Base-by-base conservation (phyloP, 2,797 vertebrate species). In the Etheostoma nigrum region DNA sequence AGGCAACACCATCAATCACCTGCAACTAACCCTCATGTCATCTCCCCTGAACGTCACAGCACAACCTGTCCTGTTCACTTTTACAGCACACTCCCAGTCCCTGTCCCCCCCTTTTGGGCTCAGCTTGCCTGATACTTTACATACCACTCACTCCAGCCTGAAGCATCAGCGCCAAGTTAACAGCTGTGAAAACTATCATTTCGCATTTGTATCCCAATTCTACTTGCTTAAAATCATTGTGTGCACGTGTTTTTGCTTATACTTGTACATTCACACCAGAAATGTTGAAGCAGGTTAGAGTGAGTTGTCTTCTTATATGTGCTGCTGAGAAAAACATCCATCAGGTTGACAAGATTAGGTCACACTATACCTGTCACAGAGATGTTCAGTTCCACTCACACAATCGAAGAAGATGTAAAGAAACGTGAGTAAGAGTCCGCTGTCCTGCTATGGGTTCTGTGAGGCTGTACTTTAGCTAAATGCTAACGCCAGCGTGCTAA, bases 141-240 rank as follows among this genome's bases (percentile, higher is more conserved):
- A 68, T 54, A 79, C 49, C 53, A 64, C 52, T 54, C 60, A 21
- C 55, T 77, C 42, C 74, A 58, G 76, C 58, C 53, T 33, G 5
- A 67, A 84, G 80, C 60, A 36, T 64, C 40, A n/a, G 51, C 6
- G 79, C 83, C 88, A 88, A 88, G 76, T 55, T 64, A 59, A 74
- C 90, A 91, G 91, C 90, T 91, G 86, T 79, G 81, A 88, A 93
- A 92, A 87, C 78, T 84, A 71, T 86, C 63, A 36, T 64, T 86
- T 85, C 61, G 69, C 72, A 59, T 89, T 72, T 73, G 74, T 77
- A 83, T 83, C 69, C 79, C 69, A 75, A 59, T 71, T 75, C 27
- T 63, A 10, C 23, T 1, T 59, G 1, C 44, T 73, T 59, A 25
- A 69, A 72, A 72, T 68, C 1, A 55, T 60, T 80, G 60, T 44